These are phyloP conservation scores for Chirona hameri DNA, from an alignment of 2,888 invertebrate species.

Conservation along the genomic window DNA sequence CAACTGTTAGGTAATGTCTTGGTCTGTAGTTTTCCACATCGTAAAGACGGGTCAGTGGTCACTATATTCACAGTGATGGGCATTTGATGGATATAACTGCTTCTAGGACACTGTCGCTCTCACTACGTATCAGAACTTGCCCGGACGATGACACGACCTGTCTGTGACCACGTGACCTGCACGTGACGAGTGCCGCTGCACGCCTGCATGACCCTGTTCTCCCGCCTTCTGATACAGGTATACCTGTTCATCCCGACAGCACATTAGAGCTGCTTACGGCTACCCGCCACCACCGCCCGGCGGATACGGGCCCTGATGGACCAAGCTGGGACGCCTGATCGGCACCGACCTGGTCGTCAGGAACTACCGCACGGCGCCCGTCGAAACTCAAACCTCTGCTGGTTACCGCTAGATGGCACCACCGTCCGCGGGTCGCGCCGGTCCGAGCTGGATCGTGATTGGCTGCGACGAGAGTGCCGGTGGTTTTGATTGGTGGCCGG, in stretches of 20 bases:
- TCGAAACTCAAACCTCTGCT: not conserved
- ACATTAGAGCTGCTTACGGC: conserved; percentile 3
- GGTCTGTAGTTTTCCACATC: too few relatives aligned
- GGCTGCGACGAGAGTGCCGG: not conserved
- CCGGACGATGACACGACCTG: too few relatives aligned
- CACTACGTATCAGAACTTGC: too few relatives aligned
- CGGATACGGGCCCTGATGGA: conserved; percentile 22
- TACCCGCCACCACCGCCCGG: conserved; percentile 1
- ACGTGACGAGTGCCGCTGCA: not conserved
- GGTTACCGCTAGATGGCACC: not conserved
- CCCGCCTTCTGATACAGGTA: conserved; percentile 10
- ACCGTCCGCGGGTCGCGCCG: not conserved
- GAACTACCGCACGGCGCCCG: not conserved
- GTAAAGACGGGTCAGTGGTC: too few relatives aligned
- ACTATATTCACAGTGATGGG: too few relatives aligned
- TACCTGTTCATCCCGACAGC: conserved; percentile 28
- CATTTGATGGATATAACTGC: too few relatives aligned
- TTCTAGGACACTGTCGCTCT: too few relatives aligned
- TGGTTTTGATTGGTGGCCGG: not conserved
- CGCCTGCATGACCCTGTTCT: not conserved
- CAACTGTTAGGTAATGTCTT: too few relatives aligned
- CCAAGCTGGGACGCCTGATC: not conserved
- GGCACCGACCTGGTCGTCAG: conserved; percentile 11
- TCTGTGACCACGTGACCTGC: not conserved
- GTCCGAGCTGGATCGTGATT: not conserved